Evolutionary conservation across 2,888 invertebrate species (phyloP), one percentile per base, ranked within the genome.

Genomic region (Molanna angustata): DNA sequence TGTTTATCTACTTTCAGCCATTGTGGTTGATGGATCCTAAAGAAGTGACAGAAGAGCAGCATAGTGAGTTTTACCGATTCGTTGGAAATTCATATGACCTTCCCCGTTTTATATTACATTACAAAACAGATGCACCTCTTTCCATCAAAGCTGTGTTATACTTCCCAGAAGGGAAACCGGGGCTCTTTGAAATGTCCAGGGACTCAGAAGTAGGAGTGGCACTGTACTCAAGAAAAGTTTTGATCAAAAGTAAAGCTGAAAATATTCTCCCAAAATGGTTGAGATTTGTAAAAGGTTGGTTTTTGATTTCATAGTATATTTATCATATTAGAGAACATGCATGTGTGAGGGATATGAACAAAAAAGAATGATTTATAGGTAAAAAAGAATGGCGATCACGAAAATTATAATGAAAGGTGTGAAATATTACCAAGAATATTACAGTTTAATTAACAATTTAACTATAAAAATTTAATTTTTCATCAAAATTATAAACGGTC

Each of bases 191-290:
- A 68, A 79, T 95, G 76, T 88, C 91, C 2, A 80, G 92, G 17
- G 93, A 94, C 63, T 83, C 85, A 0, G 88, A 90, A 61, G 82
- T 86, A 0, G 94, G 94, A 2, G 87, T 98, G 0, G 85, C 95
- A 0, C 76, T 98, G 11, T 98, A 99, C 69, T 89, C 92, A 3
- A 82, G 94, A 42, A 94, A 94, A 71, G 88, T 98, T 49, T 79
- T 98, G 56, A 96, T 98, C 57, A 93, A 96, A 72, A 88, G 85
- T 64, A 89, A 88, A 67, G 90, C 94, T 1, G 93, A 93, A 54
- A 89, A 92, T 65, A 83, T 97, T 60, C 73, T 97, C 57, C 96
- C 96, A 0, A 92, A 94, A 66, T 98, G 96, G 94, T 76, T 98
- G 61, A 79, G 97, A 63, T 98, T 98, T 72, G 79, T 98, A 2